These are phyloP conservation scores for Macrotrachela quadricornifera DNA, from an alignment of 1,140 invertebrate species.

Conservation along the genomic window DNA sequence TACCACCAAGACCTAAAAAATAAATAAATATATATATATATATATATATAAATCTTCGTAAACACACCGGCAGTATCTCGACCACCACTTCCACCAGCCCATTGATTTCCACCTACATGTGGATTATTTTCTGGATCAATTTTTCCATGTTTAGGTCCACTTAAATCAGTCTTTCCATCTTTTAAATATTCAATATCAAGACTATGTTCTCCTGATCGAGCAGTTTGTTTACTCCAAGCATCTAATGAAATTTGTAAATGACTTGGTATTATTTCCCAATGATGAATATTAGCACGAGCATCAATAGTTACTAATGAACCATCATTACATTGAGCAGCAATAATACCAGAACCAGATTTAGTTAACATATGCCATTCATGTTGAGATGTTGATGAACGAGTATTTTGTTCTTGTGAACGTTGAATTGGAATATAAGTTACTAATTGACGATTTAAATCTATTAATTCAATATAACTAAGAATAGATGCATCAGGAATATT, in stretches of 20 bases:
- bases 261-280: conserved; percentile 38
- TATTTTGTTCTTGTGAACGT: too few relatives aligned
- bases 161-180: conserved; percentile 23
- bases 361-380: background rate
- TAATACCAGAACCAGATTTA: conserved; percentile 9
- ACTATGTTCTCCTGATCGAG: conserved; percentile 25
- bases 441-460: too few relatives aligned
- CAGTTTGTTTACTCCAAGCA: conserved; percentile 31
- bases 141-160: conserved; percentile 71
- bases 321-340: conserved; percentile 24
- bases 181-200: conserved; percentile 1
- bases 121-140: conserved; percentile 59
- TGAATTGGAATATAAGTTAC: too few relatives aligned
- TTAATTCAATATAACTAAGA: too few relatives aligned
- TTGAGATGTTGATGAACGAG: too few relatives aligned
- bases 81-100: conserved; percentile 69
- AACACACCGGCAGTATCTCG: conserved; percentile 59
- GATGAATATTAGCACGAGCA: conserved; percentile 35
- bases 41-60: conserved; percentile 43
- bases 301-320: conserved; percentile 35
- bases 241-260: conserved; percentile 32
- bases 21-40: background rate
- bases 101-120: conserved; percentile 83
- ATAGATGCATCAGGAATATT: too few relatives aligned
- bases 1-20: conserved; percentile 17